These are phyloP conservation scores for Meiosimyza platycephala DNA, from an alignment of 2,888 invertebrate species.

Conservation along the genomic window DNA sequence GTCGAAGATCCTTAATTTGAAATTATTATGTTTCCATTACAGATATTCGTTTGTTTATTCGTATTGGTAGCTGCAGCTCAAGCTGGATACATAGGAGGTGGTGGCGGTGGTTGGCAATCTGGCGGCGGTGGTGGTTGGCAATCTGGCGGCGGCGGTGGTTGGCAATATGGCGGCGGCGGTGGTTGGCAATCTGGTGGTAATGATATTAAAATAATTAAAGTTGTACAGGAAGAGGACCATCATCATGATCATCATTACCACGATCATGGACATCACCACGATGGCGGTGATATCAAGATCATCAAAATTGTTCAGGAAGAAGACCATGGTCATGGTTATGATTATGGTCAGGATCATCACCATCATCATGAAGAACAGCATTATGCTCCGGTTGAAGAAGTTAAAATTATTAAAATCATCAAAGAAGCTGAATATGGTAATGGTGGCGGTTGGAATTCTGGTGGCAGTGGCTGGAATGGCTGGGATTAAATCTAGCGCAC, in stretches of 20 bases:
- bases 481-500: not conserved
- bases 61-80: conserved; percentile 50
- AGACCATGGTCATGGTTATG: conserved; percentile 31
- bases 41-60: conserved; percentile 54
- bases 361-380: conserved; percentile 39
- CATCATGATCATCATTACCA: not conserved
- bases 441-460: not conserved
- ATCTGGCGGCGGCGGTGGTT: conserved; percentile 35
- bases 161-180: conserved; percentile 36
- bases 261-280: not conserved
- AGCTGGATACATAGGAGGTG: conserved; percentile 50
- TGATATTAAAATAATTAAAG: conserved; percentile 49
- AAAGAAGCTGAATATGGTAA: conserved; percentile 23
- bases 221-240: conserved; percentile 45
- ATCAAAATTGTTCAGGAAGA: conserved; percentile 14
- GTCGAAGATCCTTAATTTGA: too few species aligned
- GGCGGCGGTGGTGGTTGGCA: conserved; percentile 19
- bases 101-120: conserved; percentile 33
- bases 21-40: not conserved
- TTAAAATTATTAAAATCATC: conserved; percentile 36
- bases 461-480: not conserved
- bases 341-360: conserved; percentile 26
- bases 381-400: conserved; percentile 33
- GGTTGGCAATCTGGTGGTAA: conserved; percentile 35
- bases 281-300: not conserved